Conservation (phyloP, 2,888 invertebrate species). For the Arctia plantaginis region DNA sequence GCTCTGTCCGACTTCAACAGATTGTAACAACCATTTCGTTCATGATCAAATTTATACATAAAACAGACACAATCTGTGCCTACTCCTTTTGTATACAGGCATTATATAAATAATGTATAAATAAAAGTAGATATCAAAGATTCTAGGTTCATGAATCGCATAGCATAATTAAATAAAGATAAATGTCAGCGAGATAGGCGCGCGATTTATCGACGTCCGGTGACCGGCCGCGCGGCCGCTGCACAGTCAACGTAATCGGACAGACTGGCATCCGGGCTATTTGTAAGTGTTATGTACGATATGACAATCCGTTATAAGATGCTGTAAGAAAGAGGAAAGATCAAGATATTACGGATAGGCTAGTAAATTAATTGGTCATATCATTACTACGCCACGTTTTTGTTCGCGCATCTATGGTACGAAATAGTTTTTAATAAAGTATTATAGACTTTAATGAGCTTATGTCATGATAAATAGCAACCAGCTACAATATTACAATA, state of each 20-base stretch:
- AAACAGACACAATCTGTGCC: no score
- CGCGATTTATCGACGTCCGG: slow-evolving; percentile 60
- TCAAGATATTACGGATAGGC: no score
- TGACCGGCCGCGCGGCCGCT: slow-evolving; percentile 37
- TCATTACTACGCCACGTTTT: background rate
- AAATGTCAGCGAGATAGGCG: slow-evolving; percentile 67
- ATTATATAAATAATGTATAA: background rate
- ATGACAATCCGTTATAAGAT: background rate
- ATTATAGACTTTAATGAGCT: no score
- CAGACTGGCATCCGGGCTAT: slow-evolving; percentile 16
- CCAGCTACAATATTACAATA: no score
- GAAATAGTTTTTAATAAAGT: no score
- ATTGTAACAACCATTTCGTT: background rate
- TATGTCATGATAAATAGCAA: no score
- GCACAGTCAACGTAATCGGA: background rate
- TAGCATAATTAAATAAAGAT: slow-evolving; percentile 75
- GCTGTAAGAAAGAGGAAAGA: background rate
- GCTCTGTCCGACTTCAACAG: background rate
- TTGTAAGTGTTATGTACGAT: slow-evolving; percentile 9
- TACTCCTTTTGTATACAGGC: no score
- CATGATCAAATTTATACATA: no score
- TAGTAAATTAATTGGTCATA: no score
- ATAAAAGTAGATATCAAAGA: slow-evolving; percentile 14
- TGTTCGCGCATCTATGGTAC: no score
- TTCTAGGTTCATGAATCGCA: slow-evolving; percentile 44